Base-by-base conservation (phyloP, 2,113 vertebrate species). In the Ranitomeya imitator region DNA sequence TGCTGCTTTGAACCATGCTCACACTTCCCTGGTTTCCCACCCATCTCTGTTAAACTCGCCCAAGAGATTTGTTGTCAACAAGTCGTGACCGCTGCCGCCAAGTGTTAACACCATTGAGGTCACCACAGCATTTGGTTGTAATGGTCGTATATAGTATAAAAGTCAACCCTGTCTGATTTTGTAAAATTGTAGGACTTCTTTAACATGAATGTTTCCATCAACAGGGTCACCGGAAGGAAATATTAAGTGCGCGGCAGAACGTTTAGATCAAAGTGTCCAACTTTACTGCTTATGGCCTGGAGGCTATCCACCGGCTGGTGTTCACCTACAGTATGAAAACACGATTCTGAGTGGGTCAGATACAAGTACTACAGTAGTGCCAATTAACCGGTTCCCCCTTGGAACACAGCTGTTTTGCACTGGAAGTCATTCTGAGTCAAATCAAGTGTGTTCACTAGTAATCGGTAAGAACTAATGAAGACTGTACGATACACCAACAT, bases 191-290 rank as follows among this genome's bases (percentile, higher is more conserved):
- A 61, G 60, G 60, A 61, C 65, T 26, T 12, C 26, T 15, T 67
- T 71, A 14, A 71, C 67, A 14, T 71, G 4, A 71, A 14, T 71
- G 11, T 71, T 71, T 71, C 23, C 6, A 31, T 15, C 67, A 15
- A n/a, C 77, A 87, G 85, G 85, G 85, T 80, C 12, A 6, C 85
- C 85, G 21, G 61, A 87, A 54, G 85, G 77, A 7, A 13, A 79
- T 31, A 31, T 87, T 71, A 5, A 16, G 45, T 87, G 85, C 45
- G 61, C 26, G 67, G 85, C 77, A 31, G 51, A 26, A n/a, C 9
- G 45, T 19, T 80, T 31, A 67, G 7, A 18, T 31, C 45, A 55
- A 23, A 57, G 12, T 18, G 23, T 80, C 6, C 19, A 63, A 15
- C 15, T 88, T 3, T n/a, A 5, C 15, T 88, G 86, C 26, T 63